phyloP scores from a whole-genome alignment of 2,113 vertebrate genomes.

The Dicaeum eximium region DNA sequence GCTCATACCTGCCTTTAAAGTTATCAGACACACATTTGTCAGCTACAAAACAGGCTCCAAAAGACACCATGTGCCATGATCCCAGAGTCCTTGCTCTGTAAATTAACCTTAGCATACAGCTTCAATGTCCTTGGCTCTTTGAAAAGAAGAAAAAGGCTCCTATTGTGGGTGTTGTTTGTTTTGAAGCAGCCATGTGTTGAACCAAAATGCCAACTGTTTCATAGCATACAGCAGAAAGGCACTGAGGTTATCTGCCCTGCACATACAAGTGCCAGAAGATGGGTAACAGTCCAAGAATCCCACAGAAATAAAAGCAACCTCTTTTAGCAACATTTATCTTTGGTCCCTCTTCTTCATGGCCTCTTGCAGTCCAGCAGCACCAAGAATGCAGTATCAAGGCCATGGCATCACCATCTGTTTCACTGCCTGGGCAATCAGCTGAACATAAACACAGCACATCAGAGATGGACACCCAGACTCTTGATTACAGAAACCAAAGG shows the following conservation, averaged over 20 bases:
- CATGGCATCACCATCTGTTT: not conserved
- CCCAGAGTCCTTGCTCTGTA: not conserved
- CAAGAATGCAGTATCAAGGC: not conserved
- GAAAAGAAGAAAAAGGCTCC: not conserved
- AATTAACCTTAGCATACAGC: not conserved
- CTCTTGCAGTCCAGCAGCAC: not conserved
- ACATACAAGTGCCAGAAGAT: not conserved
- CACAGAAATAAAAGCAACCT: not conserved
- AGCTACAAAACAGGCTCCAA: not conserved
- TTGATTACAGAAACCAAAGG: not conserved
- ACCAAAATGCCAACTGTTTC: not conserved
- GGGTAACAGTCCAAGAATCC: not conserved
- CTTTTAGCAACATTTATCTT: not conserved
- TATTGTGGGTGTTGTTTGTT: not conserved
- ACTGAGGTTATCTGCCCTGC: not conserved
- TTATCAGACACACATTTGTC: not conserved
- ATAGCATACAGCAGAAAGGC: not conserved
- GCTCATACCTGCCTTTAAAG: not conserved
- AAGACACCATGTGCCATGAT: fast-evolving
- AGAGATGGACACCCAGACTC: not conserved
- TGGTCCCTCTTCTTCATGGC: not conserved
- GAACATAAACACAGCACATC: not conserved
- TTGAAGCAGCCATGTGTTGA: not conserved
- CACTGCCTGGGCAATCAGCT: not conserved
- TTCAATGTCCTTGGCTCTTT: not conserved